These are phyloP conservation scores for Ammospiza nelsoni DNA, from an alignment of 2,113 vertebrate genomes.

Conservation along the genomic window DNA sequence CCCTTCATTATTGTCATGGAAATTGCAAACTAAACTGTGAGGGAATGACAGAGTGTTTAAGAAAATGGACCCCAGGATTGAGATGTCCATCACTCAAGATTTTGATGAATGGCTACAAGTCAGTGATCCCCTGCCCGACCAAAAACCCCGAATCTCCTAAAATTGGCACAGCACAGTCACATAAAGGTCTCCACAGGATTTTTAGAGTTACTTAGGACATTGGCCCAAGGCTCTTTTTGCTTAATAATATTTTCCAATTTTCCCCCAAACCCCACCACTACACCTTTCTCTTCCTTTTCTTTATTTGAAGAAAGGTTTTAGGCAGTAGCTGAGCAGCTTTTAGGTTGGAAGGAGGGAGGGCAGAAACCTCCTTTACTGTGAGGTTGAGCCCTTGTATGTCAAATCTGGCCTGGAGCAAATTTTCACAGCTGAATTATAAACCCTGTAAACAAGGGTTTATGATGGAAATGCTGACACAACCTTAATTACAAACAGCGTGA, in stretches of 20 bases:
- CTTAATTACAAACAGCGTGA: constrained; percentile 66
- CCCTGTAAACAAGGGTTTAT: constrained; percentile 60
- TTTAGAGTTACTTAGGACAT: neutral
- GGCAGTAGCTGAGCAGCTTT: neutral
- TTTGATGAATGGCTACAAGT: neutral
- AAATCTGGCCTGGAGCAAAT: constrained; percentile 60
- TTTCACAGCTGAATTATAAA: constrained; percentile 70
- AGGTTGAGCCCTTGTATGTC: constrained; percentile 55
- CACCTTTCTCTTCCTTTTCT: neutral
- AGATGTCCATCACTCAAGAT: neutral
- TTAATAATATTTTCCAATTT: neutral
- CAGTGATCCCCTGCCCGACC: neutral
- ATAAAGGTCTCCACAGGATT: rapidly evolving
- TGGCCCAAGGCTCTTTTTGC: neutral
- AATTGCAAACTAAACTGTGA: neutral
- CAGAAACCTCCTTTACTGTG: constrained; percentile 2
- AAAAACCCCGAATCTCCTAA: neutral
- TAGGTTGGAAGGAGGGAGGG: neutral
- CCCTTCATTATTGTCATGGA: constrained; percentile 32
- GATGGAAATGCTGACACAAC: constrained; percentile 66
- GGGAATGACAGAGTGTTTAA: neutral
- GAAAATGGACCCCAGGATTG: neutral
- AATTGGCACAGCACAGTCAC: neutral
- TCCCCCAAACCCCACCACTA: neutral
- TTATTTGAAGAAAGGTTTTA: neutral